Evolutionary conservation across 2,797 vertebrate species (phyloP).

Genomic region (Chaunax sp.): DNA sequence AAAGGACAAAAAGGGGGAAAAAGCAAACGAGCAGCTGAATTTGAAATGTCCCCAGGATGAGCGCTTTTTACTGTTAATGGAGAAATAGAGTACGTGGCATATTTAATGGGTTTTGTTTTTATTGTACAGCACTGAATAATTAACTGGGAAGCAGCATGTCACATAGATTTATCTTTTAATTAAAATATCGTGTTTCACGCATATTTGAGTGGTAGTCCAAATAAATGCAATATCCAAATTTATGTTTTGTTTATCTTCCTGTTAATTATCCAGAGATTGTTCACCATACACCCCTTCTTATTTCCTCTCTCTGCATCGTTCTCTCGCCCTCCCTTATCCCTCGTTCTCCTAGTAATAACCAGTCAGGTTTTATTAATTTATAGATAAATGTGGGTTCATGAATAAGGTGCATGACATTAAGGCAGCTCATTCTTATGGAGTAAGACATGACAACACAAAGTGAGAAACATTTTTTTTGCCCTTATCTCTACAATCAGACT

Average conservation of each 20-base stretch:
- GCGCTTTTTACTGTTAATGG: slow-evolving; percentile 99
- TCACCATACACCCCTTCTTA: slow-evolving; percentile 90
- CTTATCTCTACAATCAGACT: slow-evolving; percentile 66
- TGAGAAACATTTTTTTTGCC: slow-evolving; percentile 41
- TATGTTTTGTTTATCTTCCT: slow-evolving; percentile 99
- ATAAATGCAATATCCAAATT: slow-evolving; percentile 99
- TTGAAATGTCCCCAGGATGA: slow-evolving; percentile 97
- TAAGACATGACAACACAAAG: slow-evolving; percentile 70
- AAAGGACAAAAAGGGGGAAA: slow-evolving; percentile 46
- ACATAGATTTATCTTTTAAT: slow-evolving; percentile 99
- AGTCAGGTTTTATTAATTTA: slow-evolving; percentile 89
- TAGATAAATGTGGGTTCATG: slow-evolving; percentile 83
- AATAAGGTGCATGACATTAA: slow-evolving; percentile 77
- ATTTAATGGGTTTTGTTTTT: slow-evolving; percentile 99
- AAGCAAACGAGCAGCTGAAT: slow-evolving; percentile 62
- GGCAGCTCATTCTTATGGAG: slow-evolving; percentile 75
- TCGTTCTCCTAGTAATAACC: slow-evolving; percentile 88
- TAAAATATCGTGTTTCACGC: slow-evolving; percentile 99
- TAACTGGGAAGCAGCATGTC: slow-evolving; percentile 99
- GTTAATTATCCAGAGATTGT: slow-evolving; percentile 99
- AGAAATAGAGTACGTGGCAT: slow-evolving; percentile 99
- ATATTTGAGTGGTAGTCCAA: slow-evolving; percentile 99
- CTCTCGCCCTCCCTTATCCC: slow-evolving; percentile 50
- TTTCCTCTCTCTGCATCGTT: slow-evolving; percentile 77
- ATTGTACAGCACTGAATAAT: slow-evolving; percentile 99